Base-by-base conservation (phyloP, 2,888 invertebrate species). In the Lathronympha strigana region DNA sequence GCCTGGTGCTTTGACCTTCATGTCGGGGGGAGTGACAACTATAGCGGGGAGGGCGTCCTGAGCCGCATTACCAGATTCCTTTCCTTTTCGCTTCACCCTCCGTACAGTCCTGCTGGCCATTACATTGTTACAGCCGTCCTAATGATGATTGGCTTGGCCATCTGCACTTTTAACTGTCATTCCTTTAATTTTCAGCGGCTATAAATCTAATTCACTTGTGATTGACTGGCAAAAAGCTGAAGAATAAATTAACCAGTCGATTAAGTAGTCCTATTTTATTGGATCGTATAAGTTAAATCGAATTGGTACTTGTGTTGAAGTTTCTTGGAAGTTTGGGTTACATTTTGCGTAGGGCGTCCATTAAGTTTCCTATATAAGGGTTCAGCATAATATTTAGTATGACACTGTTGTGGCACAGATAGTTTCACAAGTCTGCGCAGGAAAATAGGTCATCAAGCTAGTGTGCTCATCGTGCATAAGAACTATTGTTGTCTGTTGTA, bases 21-120 rank as follows among this genome's bases (percentile, higher is more conserved):
- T 90, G 69, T 84, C 85, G 77, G 72, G 76, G 11, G 89, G 87
- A 50, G 88, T 89, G 17, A 90, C 83, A 31, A 90, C 78, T 71
- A 89, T 88, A 11, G 80, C 81, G 15, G 88, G 87, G 55, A 86
- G 73, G 61, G 79, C 76, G 69, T 81, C 85, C 68, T 76, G 77
- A 19, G 62, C 55, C 54, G 72, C 73, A 57, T 72, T 75, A 67
- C 72, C 73, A 72, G 75, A 71, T 70, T 88, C 88, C 73, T 86
- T 88, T 31, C 69, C 72, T 88, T 94, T 94, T 78, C 95, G 94
- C 87, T 95, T 95, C 73, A 95, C 94, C 93, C 94, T 95, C 76
- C 95, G 93, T 76, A 95, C 95, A 73, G 95, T 95, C 79, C 93
- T 93, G 80, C 92, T 91, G 76, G 93, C 95, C 95, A 95, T 95